These are phyloP conservation scores for Cuniculus paca DNA, from an alignment of 2,797 vertebrate species.

Conservation along the genomic window DNA sequence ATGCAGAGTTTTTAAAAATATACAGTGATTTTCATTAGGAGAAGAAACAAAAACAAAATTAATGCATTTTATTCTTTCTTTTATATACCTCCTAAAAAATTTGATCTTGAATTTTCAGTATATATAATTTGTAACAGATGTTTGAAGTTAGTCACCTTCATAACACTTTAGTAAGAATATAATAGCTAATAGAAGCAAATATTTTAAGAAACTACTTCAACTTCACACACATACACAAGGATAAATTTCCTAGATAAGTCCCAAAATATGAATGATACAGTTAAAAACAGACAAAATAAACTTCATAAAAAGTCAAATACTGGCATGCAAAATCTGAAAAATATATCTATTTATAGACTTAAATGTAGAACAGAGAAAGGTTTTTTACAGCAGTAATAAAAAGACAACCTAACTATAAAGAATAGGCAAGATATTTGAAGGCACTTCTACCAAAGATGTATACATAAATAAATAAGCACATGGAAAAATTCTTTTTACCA, in stretches of 20 bases:
- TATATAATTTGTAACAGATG: background rate
- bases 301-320: slow-evolving; percentile 35
- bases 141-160: slow-evolving; percentile 4
- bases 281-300: background rate
- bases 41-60: slow-evolving; percentile 39
- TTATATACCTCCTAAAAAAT: slow-evolving; percentile 28
- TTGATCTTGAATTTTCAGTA: slow-evolving; percentile 24
- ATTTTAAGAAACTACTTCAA: slow-evolving; percentile 1
- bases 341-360: background rate
- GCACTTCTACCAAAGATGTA: background rate
- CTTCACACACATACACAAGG: slow-evolving; percentile 10
- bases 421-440: slow-evolving; percentile 17
- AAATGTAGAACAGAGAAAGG: background rate
- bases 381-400: background rate
- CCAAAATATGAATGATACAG: background rate
- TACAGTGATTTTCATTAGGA: background rate
- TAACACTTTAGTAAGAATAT: background rate
- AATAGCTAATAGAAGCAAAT: slow-evolving; percentile 20
- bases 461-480: background rate
- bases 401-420: slow-evolving; percentile 18
- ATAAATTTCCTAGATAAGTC: background rate
- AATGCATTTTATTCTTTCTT: slow-evolving; percentile 19
- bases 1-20: background rate
- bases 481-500: background rate
- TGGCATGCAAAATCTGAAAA: background rate